Evolutionary conservation across 2,797 vertebrate genomes (phyloP).

Genomic region (Meda fulgida): DNA sequence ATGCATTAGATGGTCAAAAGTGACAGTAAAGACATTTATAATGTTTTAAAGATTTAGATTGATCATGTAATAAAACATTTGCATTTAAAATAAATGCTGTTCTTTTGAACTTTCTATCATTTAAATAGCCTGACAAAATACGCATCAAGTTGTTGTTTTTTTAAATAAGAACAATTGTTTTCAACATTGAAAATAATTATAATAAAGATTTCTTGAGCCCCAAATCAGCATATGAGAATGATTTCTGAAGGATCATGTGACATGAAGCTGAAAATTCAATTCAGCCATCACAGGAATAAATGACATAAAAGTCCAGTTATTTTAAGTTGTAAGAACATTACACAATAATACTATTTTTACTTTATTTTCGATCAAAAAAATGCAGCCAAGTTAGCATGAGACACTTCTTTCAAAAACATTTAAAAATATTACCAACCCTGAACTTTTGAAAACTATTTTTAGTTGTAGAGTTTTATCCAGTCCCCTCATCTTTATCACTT

Average conservation of each 20-base stretch:
- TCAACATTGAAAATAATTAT: background rate
- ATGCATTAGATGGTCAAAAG: background rate
- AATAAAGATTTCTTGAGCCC: background rate
- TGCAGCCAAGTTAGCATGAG: background rate
- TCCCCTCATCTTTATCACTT: slow-evolving; percentile 5
- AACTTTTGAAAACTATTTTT: background rate
- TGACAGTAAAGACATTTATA: background rate
- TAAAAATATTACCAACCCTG: background rate
- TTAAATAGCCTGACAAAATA: background rate
- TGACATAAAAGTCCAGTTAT: no score
- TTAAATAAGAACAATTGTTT: background rate
- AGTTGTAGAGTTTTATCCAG: background rate
- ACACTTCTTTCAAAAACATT: background rate
- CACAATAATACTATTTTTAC: background rate
- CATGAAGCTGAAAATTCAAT: background rate
- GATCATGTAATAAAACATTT: no score
- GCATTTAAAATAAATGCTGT: no score
- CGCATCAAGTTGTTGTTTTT: background rate
- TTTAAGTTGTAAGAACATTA: background rate
- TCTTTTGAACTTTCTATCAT: background rate
- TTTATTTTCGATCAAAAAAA: background rate
- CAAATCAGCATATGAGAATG: background rate
- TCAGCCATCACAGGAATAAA: background rate
- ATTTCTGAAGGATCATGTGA: background rate
- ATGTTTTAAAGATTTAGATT: background rate